Evolutionary conservation across 2,113 vertebrate genomes (phyloP).

Genomic region (Oenanthe oenanthe): DNA sequence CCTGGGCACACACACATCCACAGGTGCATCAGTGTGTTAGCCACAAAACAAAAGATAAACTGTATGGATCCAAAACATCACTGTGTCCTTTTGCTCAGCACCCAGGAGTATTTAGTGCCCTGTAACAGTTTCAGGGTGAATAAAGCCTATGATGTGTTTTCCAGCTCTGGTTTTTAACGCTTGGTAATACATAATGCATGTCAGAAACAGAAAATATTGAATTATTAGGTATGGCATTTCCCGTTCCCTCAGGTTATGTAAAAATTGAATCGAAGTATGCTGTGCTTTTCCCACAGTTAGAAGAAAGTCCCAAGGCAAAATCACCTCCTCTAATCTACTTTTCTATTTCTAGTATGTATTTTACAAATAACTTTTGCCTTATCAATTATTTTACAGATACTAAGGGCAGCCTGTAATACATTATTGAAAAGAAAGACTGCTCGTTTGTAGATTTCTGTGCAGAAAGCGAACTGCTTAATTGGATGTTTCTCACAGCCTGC

Average conservation of each 20-base stretch:
- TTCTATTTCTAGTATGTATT: conserved; percentile 26
- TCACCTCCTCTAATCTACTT: conserved; percentile 11
- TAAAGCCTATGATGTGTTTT: background rate
- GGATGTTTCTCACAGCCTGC: conserved; percentile 5
- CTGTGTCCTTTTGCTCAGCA: background rate
- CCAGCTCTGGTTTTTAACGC: background rate
- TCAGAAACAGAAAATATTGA: conserved; percentile 30
- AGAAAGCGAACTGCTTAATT: conserved; percentile 35
- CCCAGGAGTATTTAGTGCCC: background rate
- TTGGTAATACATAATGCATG: background rate
- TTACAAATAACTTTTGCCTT: conserved; percentile 45
- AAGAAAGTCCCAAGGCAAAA: conserved; percentile 27
- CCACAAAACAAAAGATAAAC: background rate
- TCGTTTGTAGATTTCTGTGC: conserved; percentile 21
- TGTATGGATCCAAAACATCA: background rate
- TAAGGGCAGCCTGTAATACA: background rate
- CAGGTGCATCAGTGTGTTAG: fast-evolving
- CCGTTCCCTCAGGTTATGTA: background rate
- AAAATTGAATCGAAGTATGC: conserved; percentile 18
- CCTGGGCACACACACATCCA: background rate
- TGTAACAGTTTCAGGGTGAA: background rate
- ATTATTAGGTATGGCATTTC: background rate
- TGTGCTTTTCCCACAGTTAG: background rate
- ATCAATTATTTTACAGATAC: conserved; percentile 52
- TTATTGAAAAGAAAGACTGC: conserved; percentile 32